Evolutionary conservation across 2,113 vertebrate species (phyloP).

Genomic region (Echinops telfairi): DNA sequence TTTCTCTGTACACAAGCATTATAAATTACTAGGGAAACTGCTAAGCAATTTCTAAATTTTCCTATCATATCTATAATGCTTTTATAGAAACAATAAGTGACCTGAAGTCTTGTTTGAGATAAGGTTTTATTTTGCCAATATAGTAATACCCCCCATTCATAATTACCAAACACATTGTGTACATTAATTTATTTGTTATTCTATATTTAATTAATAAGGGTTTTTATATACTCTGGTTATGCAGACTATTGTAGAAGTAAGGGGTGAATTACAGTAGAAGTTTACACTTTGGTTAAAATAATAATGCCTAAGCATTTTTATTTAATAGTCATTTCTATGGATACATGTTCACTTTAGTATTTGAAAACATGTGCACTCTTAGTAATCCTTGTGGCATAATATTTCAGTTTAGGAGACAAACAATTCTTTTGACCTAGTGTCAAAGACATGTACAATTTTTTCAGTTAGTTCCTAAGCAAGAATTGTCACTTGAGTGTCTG

Average conservation of each 20-base stretch:
- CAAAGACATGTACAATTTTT: slow-evolving; percentile 12
- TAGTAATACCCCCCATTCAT: neutral
- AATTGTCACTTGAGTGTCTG: neutral
- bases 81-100: neutral
- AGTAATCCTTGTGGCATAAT: neutral
- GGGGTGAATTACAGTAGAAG: neutral
- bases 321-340: neutral
- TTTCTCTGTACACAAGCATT: neutral
- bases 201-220: slow-evolving; percentile 27
- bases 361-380: neutral
- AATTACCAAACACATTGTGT: neutral
- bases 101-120: neutral
- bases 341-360: neutral
- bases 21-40: slow-evolving; percentile 15
- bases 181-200: neutral
- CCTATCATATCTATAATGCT: neutral
- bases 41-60: slow-evolving; percentile 19
- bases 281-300: slow-evolving; percentile 41
- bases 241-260: neutral
- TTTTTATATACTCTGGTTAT: neutral
- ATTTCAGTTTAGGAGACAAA: neutral
- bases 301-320: neutral
- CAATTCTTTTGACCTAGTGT: neutral
- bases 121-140: slow-evolving; percentile 15
- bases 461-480: slow-evolving; percentile 22